These are phyloP conservation scores for Epizoanthus rinbou DNA, from an alignment of 92 coral and sea anemone species.

Conservation along the genomic window DNA sequence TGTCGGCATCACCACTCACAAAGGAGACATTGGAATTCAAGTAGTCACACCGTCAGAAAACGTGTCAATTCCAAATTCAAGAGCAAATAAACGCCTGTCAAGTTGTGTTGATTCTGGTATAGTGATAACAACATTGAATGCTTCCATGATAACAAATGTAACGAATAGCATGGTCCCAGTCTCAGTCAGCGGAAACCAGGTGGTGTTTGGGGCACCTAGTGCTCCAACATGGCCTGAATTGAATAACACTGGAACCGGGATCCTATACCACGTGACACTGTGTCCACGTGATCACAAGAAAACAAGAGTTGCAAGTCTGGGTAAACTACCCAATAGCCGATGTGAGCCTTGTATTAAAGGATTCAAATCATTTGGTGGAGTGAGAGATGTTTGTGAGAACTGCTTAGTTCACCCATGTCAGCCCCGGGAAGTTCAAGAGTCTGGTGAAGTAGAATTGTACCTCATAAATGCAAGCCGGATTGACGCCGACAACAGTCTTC, in stretches of 20 bases:
- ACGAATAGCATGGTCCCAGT: slow-evolving; percentile 26
- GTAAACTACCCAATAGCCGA: neutral
- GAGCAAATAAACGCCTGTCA: too few relatives aligned
- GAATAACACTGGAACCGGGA: slow-evolving; percentile 51
- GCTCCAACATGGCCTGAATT: slow-evolving; percentile 55
- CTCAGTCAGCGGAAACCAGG: slow-evolving; percentile 28
- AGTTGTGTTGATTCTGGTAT: too few relatives aligned
- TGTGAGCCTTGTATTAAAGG: slow-evolving; percentile 55
- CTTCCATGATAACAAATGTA: too few relatives aligned
- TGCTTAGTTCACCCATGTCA: too few relatives aligned
- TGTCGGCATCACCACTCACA: neutral
- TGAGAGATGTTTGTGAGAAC: slow-evolving; percentile 21
- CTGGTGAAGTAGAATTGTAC: too few relatives aligned
- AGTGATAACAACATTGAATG: too few relatives aligned
- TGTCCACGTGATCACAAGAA: slow-evolving; percentile 60
- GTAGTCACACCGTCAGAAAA: too few relatives aligned
- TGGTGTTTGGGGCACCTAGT: slow-evolving; percentile 60
- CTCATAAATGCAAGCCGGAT: too few relatives aligned
- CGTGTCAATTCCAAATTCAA: too few relatives aligned
- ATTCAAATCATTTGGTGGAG: slow-evolving; percentile 41
- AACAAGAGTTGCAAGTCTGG: slow-evolving; percentile 8
- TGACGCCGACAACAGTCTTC: too few relatives aligned
- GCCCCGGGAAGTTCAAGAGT: too few relatives aligned
- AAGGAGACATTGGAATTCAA: neutral
- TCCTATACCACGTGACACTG: slow-evolving; percentile 54